Base-by-base conservation (phyloP, 2,113 vertebrate genomes). In the Beaufortia kweichowensis region DNA sequence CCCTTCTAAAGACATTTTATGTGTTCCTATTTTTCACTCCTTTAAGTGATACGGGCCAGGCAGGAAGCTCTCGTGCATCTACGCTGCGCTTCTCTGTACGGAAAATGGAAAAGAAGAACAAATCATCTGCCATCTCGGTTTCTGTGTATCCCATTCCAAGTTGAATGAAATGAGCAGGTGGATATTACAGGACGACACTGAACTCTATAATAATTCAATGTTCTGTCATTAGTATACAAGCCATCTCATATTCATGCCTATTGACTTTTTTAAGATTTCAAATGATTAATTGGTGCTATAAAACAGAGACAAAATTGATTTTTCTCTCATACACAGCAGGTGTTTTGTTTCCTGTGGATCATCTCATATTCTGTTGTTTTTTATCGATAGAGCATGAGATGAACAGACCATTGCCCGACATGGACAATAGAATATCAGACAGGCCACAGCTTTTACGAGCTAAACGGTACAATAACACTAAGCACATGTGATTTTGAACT, bases 261-360 rank as follows among this genome's bases (percentile, higher is more conserved):
- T 24, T n/a, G 83, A 77, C 86, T 83, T 87, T 86, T 85, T 84
- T 83, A 59, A 79, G 79, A 82, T 78, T 89, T 62, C 53, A 64
- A 81, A 89, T 89, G 90, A 79, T 90, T 89, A 88, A 88, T 88
- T 74, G 78, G 79, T 24, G 4, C 72, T 57, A 80, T 83, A 80
- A 84, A 82, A 76, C 84, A 87, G 83, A 84, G 86, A 81, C 88
- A 86, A 89, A 88, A 46, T 17, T 46, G 5, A 28, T 43, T 26
- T 31, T 46, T 66, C 7, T 46, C 28, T 3, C 64, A n/a, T n/a
- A n/a, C n/a, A 29, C 21, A 19, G 41, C 11, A 28, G 64, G 19
- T 24, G 23, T 75, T 3, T 35, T 86, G 81, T 83, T 84, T 84
- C 17, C 11, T 8, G 21, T 31, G 59, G 19, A 82, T 31, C 41